Conservation (phyloP, 2,888 invertebrate genomes). For the Drosophila niveifrons region DNA sequence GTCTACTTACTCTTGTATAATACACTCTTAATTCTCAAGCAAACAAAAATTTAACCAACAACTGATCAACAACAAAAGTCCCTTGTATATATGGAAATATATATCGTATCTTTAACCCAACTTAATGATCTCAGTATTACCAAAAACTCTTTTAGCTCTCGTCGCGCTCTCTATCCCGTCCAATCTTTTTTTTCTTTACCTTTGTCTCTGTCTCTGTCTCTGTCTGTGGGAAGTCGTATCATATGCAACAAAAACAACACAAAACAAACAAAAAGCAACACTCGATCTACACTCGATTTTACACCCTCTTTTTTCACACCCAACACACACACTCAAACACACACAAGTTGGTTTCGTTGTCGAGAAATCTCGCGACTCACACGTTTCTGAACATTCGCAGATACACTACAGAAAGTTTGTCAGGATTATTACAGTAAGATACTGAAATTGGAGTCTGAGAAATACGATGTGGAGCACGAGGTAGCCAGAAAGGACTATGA, state of each 20-base stretch:
- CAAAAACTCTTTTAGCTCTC: constrained; percentile 11
- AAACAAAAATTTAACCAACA: constrained; percentile 33
- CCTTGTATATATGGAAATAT: constrained; percentile 49
- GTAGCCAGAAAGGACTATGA: constrained; percentile 98
- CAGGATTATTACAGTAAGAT: constrained; percentile 84
- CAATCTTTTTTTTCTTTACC: constrained; percentile 29
- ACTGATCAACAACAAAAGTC: constrained; percentile 13
- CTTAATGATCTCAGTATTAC: constrained; percentile 2
- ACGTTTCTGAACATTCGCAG: constrained; percentile 73
- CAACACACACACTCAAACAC: constrained; percentile 13
- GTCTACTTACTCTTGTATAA: constrained; percentile 62
- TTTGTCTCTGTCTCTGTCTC: neutral
- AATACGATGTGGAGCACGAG: constrained; percentile 99
- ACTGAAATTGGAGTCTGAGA: constrained; percentile 87
- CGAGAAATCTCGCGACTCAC: constrained; percentile 34
- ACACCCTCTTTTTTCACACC: constrained; percentile 9
- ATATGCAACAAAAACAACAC: neutral
- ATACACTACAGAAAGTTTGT: constrained; percentile 83
- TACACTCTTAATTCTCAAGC: constrained; percentile 61
- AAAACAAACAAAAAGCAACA: neutral
- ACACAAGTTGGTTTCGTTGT: constrained; percentile 28
- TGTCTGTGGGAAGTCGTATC: neutral
- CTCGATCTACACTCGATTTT: neutral
- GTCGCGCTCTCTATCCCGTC: constrained; percentile 6
- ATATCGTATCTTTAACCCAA: constrained; percentile 45